Percentiles rank a stretch among this genome's conserved stretches.
These are phyloP conservation scores for Rhea americana DNA, from an alignment of 2,113 vertebrate species.

Conservation along the genomic window DNA sequence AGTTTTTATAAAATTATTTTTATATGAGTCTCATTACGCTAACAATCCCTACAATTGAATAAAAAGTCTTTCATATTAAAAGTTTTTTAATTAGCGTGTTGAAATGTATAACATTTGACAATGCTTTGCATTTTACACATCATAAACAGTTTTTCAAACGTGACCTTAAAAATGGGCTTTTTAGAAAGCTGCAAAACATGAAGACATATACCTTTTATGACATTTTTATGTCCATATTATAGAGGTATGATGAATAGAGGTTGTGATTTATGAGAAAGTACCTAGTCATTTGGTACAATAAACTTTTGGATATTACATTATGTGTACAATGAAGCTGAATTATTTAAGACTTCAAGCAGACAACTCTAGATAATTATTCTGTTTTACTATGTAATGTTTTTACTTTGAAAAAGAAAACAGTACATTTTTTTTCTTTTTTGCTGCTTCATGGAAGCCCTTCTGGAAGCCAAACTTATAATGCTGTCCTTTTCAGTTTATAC, in stretches of 20 bases:
- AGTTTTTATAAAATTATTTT: neutral
- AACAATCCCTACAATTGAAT: neutral
- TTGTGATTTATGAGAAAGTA: neutral
- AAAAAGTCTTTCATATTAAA: neutral
- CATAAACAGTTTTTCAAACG: neutral
- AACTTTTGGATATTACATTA: constrained; percentile 8
- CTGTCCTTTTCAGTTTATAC: neutral
- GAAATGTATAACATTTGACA: neutral
- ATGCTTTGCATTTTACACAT: neutral
- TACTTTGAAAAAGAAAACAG: neutral
- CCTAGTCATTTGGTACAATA: neutral
- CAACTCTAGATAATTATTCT: neutral
- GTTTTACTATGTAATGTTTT: neutral
- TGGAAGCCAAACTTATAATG: neutral
- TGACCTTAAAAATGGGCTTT: neutral
- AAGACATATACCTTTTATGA: neutral
- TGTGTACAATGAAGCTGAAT: neutral
- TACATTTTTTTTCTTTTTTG: neutral
- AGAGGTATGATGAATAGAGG: neutral
- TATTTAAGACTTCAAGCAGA: neutral
- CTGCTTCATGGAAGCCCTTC: neutral
- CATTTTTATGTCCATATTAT: neutral
- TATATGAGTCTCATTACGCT: neutral
- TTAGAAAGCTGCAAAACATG: neutral
- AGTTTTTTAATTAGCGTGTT: neutral